Base-by-base conservation (phyloP, 2,888 invertebrate genomes). In the Eumerus sabulonum region DNA sequence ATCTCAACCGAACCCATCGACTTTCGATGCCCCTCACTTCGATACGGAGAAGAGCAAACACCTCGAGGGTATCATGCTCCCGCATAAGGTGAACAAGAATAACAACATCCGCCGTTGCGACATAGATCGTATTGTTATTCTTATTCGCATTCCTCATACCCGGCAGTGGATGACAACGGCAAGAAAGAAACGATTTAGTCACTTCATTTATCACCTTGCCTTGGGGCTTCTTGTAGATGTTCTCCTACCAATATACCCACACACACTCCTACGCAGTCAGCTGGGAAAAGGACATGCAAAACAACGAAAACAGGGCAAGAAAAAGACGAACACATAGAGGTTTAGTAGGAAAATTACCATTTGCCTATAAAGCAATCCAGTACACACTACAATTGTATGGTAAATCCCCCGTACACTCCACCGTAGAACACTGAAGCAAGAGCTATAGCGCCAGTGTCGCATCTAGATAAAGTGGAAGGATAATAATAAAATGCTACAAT, bases 141-240 rank as follows among this genome's bases (percentile, higher is more conserved):
- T 38, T 42, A 54, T 18, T 45, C 45, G 12, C 11, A 40, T 27
- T 27, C 45, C 38, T 40, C n/a, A n/a, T 19, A 51, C 36, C 36
- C 19, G 16, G 53, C 47, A 57, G 19, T 51, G 50, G 42, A 14
- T 44, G 60, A 47, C 54, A 38, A 62, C 54, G 54, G 54, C 14
- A 62, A 77, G 45, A 17, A 68, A 73, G 73, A 77, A 77, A 70
- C 79, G 79, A 79, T 79, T 79, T 79, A 79, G 74, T 79, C 79
- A 79, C 79, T 79, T 74, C 79, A 79, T 79, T 79, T 74, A 79
- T 79, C 79, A 79, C 74, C 64, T 68, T 51, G 70, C 79, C 74
- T 70, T 70, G 70, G 70, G 79, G 79, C 74, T 62, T 50, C 74
- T 62, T 50, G 64, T 38, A 79, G 64, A 68, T 73, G 67, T 60